These are phyloP conservation scores for Clostera curtula DNA, from an alignment of 2,888 invertebrate species.

Conservation along the genomic window DNA sequence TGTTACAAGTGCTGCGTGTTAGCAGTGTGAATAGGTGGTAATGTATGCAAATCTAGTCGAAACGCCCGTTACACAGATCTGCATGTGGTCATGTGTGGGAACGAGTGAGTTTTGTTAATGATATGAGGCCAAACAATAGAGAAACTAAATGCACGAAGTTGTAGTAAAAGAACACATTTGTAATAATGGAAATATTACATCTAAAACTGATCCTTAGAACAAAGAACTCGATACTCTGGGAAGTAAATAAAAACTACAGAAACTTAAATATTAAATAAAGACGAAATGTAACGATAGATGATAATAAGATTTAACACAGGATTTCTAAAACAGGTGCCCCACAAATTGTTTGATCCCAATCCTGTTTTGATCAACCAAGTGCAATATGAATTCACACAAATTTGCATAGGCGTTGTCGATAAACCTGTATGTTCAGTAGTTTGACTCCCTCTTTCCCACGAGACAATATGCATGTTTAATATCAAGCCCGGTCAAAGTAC, in stretches of 20 bases:
- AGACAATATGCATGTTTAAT: conserved; percentile 14
- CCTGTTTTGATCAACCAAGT: conserved; percentile 31
- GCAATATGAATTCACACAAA: conserved; percentile 32
- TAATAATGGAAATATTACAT: too few species aligned
- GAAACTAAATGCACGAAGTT: too few species aligned
- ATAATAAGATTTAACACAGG: too few species aligned
- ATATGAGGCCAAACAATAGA: too few species aligned
- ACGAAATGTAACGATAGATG: too few species aligned
- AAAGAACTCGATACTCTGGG: too few species aligned
- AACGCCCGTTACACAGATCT: conserved; percentile 31
- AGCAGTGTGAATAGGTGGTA: conserved; percentile 26
- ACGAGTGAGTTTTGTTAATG: conserved; percentile 30
- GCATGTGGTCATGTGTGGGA: conserved; percentile 34
- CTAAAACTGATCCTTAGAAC: too few species aligned
- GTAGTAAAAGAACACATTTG: too few species aligned
- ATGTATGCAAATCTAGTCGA: conserved; percentile 43
- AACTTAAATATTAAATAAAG: too few species aligned
- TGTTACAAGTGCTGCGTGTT: conserved; percentile 36
- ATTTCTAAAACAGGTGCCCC: neutral
- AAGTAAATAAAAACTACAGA: too few species aligned
- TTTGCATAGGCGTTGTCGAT: conserved; percentile 58
- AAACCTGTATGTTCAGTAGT: conserved; percentile 54
- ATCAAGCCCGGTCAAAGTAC: conserved; percentile 15
- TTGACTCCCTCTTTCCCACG: conserved; percentile 28
- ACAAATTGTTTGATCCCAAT: conserved; percentile 12